Conservation (phyloP, 1,140 invertebrate species). For the Gryllus bimaculatus region DNA sequence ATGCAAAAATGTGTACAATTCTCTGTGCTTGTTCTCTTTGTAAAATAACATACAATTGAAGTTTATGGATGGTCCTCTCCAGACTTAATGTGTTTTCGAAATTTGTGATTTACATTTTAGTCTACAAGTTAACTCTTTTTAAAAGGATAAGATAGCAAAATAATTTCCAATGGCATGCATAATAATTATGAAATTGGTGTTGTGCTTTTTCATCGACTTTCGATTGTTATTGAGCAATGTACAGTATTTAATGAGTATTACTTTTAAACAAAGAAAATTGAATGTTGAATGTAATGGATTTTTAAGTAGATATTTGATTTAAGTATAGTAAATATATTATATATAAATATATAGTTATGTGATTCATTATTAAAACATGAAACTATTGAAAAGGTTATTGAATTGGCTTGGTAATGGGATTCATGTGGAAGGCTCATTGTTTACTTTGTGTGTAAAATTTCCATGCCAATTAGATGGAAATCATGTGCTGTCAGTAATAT, state of each 20-base stretch:
- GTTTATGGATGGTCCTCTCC: not conserved
- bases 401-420: not conserved
- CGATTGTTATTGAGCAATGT: not conserved
- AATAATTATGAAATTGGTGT: slow-evolving; percentile 8
- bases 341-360: not conserved
- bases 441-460: not conserved
- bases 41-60: not conserved
- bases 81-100: not conserved
- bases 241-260: slow-evolving; percentile 11
- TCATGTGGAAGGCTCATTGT: not conserved
- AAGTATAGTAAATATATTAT: not conserved
- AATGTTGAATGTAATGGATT: not conserved
- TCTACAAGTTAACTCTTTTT: slow-evolving; percentile 1
- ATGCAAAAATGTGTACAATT: not conserved
- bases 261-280: not conserved
- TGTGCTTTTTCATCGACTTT: slow-evolving; percentile 11
- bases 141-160: not conserved
- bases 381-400: not conserved
- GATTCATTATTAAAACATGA: not conserved
- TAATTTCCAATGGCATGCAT: not conserved
- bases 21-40: not conserved
- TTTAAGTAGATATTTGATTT: not conserved
- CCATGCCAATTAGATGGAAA: not conserved
- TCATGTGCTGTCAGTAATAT: not conserved
- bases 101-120: slow-evolving; percentile 6